Evolutionary conservation across 1,140 invertebrate species (phyloP).

Genomic region (Calephelis nemesis): DNA sequence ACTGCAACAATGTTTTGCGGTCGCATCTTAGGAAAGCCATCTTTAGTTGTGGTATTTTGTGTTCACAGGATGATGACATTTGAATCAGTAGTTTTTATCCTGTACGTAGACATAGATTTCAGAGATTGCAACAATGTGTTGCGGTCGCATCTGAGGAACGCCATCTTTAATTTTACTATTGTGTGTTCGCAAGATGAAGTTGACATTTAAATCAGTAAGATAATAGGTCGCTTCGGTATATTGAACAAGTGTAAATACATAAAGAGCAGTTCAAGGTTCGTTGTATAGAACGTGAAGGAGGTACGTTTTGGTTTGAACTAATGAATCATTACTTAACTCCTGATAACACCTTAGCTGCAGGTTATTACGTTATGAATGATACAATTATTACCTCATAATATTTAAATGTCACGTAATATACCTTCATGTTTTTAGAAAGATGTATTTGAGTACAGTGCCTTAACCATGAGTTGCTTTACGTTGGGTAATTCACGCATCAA

Average conservation of each 20-base stretch:
- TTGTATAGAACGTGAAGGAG: not conserved
- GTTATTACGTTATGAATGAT: not conserved
- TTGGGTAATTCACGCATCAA: no score
- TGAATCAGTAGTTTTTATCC: no score
- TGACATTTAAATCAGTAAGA: not conserved
- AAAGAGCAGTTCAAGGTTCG: slow-evolving; percentile 8
- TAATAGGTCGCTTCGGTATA: slow-evolving; percentile 2
- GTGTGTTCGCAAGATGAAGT: not conserved
- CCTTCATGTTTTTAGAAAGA: not conserved
- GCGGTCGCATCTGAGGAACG: no score
- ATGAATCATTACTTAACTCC: slow-evolving; percentile 13
- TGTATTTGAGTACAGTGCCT: no score
- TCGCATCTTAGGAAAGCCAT: no score
- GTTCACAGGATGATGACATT: no score
- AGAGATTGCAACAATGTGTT: no score
- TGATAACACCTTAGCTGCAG: not conserved
- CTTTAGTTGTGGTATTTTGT: no score
- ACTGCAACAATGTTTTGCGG: no score
- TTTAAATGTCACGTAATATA: slow-evolving; percentile 17
- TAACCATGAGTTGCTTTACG: no score
- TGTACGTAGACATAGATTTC: no score
- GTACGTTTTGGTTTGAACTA: not conserved
- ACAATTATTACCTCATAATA: slow-evolving; percentile 7
- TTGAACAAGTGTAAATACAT: slow-evolving; percentile 6
- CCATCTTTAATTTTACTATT: no score